These are phyloP conservation scores for Drosophila parvula DNA, from an alignment of 1,140 invertebrate genomes.

Conservation along the genomic window DNA sequence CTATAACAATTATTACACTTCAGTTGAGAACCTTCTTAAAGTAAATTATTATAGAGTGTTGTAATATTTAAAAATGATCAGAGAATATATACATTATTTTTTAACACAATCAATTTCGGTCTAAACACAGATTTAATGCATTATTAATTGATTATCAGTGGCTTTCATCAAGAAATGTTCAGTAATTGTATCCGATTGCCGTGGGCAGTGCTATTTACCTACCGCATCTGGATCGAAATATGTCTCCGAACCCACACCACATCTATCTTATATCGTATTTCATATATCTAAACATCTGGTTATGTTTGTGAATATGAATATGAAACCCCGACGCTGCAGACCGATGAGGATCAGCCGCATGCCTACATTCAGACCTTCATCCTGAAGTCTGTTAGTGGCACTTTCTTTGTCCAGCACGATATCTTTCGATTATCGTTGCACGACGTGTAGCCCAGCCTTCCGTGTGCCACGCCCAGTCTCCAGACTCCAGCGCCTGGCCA, in stretches of 20 bases:
- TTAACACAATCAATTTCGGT: too few species aligned
- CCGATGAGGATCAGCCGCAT: conserved; percentile 96
- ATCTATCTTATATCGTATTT: conserved; percentile 3
- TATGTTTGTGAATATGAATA: conserved; percentile 19
- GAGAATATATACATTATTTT: too few species aligned
- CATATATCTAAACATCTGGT: conserved; percentile 17
- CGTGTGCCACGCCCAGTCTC: conserved; percentile 25
- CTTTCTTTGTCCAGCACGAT: conserved; percentile 96
- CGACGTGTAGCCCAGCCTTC: conserved; percentile 85
- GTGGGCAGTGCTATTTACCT: conserved; percentile 21
- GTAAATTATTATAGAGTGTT: too few species aligned
- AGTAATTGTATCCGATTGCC: background rate
- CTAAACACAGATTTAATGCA: too few species aligned
- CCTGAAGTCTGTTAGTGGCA: conserved; percentile 92
- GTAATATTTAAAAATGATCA: too few species aligned
- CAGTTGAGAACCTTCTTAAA: too few species aligned
- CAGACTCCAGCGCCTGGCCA: conserved; percentile 34
- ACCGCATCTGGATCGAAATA: conserved; percentile 6
- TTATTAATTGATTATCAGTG: background rate
- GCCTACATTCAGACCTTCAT: conserved; percentile 96
- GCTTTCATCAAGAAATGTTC: background rate
- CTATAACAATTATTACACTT: too few species aligned
- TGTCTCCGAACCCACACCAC: background rate
- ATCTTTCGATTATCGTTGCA: conserved; percentile 95
- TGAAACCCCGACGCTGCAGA: conserved; percentile 84